Base-by-base conservation (phyloP, 2,113 vertebrate genomes). In the Eublepharis macularius region DNA sequence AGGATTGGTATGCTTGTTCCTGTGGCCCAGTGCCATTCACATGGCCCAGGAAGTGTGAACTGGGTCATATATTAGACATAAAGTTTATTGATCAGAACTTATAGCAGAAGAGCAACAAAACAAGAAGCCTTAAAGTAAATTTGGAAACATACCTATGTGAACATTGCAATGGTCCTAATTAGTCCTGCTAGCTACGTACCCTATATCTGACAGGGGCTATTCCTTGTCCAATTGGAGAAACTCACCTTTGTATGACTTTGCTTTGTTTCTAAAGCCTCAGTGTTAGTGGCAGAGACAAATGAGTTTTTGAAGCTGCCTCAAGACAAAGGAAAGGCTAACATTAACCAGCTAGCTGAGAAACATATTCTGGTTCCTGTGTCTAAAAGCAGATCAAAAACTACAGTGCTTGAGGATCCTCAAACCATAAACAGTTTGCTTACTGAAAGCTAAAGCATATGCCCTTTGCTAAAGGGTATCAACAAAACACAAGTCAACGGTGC, bases 401-500 rank as follows among this genome's bases (percentile, higher is more conserved):
- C 29, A 49, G 29, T 45, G 73, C 45, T 76, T 49, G 47, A 75
- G 45, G 13, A 51, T 32, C 11, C 34, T 41, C 36, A 43, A 26
- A 80, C 26, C 39, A 11, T 80, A 57, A 63, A 32, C 26, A 21
- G 9, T 51, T 51, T 6, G 19, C 16, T 34, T 51, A 19, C 74
- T 34, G 29, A 51, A 51, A 34, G 45, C 47, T 76, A 34, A 76
- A 51, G 49, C 17, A 34, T 76, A 76, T 51, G 74, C 32, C 74
- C 29, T 76, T 75, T 76, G 45, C 32, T 76, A 68, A 47, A 81
- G 63, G n/a, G 41, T 49, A 68, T 68, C 79, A 81, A 68, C 16
- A 66, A 13, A 66, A 80, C 32, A 86, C 60, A 32, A 81, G 49
- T 76, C 80, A 87, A 85, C 24, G 76, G 68, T 73, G 76, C 39